Conservation (phyloP, 2,113 vertebrate genomes). For the Psittacula cyanocephala region DNA sequence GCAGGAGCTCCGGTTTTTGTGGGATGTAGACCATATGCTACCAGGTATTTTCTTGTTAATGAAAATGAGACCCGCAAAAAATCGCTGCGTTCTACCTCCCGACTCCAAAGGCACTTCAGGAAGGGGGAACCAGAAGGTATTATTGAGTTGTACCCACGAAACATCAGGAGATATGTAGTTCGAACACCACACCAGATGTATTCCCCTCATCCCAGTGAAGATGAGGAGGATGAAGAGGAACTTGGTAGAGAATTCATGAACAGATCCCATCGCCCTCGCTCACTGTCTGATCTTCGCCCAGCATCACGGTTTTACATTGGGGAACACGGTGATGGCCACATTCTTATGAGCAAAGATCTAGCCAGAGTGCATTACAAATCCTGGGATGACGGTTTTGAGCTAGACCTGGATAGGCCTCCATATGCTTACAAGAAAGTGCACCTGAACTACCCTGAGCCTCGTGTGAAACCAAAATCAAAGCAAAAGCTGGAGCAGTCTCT, state of each 20-base stretch:
- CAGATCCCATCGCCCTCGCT: slow-evolving; percentile 71
- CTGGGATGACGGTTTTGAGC: slow-evolving; percentile 67
- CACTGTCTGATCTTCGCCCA: slow-evolving; percentile 81
- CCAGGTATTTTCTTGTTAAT: slow-evolving; percentile 84
- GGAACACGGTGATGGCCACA: slow-evolving; percentile 65
- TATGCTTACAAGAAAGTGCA: slow-evolving; percentile 64
- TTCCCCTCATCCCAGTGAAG: slow-evolving; percentile 81
- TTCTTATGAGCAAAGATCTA: slow-evolving; percentile 54
- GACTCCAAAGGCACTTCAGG: slow-evolving; percentile 80
- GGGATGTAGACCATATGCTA: slow-evolving; percentile 69
- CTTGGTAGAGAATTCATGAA: slow-evolving; percentile 46
- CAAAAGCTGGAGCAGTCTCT: slow-evolving; percentile 75
- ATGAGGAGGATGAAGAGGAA: slow-evolving; percentile 77
- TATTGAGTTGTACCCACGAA: slow-evolving; percentile 81
- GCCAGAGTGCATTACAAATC: slow-evolving; percentile 53
- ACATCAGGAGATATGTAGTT: slow-evolving; percentile 70
- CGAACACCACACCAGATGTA: slow-evolving; percentile 52
- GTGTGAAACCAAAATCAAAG: slow-evolving; percentile 75
- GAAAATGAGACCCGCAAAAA: slow-evolving; percentile 81
- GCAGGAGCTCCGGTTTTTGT: slow-evolving; percentile 58
- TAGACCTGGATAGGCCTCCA: slow-evolving; percentile 45
- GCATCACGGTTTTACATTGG: slow-evolving; percentile 80
- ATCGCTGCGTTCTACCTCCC: slow-evolving; percentile 69
- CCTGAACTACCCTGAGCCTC: slow-evolving; percentile 64
- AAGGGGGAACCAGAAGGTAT: slow-evolving; percentile 75